Percentiles rank a stretch among this genome's conserved stretches.
Evolutionary conservation across 2,113 vertebrate species (phyloP).

Genomic region (Nothocercus nigrocapillus): DNA sequence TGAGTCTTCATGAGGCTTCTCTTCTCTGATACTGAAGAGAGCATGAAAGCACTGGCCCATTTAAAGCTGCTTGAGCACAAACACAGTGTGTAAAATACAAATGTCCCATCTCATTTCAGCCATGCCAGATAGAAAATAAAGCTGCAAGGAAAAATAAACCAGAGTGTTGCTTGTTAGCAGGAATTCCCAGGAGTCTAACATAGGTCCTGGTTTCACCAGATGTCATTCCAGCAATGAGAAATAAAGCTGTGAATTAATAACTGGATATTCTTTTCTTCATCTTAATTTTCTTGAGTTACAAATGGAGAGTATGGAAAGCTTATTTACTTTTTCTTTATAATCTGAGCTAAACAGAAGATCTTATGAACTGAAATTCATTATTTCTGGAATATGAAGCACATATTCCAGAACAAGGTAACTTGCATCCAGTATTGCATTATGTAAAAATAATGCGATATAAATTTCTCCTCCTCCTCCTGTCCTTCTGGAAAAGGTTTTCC

Average conservation of each 20-base stretch:
- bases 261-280: background rate
- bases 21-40: background rate
- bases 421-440: background rate
- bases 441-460: background rate
- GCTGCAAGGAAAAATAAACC: background rate
- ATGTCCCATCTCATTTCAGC: background rate
- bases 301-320: background rate
- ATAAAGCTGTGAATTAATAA: background rate
- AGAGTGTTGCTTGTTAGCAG: background rate
- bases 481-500: background rate
- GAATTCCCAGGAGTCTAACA: background rate
- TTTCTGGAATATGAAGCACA: no score
- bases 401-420: background rate
- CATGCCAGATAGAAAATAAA: background rate
- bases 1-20: background rate
- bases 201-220: background rate
- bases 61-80: background rate
- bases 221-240: background rate
- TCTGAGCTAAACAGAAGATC: background rate
- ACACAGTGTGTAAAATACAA: background rate
- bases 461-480: rapidly evolving
- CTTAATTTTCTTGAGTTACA: background rate
- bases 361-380: background rate
- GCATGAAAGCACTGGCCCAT: no score
- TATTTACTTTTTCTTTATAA: background rate